These are phyloP conservation scores for Druceiella hillmani DNA, from an alignment of 2,888 invertebrate genomes.

Conservation along the genomic window DNA sequence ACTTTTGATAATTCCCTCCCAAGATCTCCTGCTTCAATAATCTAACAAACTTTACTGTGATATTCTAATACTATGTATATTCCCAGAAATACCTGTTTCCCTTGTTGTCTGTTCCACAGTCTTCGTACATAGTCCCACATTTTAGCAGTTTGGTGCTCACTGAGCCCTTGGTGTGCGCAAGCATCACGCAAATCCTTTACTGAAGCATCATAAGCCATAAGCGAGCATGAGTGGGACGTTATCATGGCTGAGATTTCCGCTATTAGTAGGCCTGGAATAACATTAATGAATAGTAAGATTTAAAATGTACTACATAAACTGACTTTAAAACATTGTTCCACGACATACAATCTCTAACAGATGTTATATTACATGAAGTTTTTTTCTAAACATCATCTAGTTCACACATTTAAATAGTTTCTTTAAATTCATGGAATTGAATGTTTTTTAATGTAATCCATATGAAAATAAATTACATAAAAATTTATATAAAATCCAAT, in stretches of 20 bases:
- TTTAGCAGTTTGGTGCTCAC: constrained; percentile 48
- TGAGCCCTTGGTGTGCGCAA: constrained; percentile 43
- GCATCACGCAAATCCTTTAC: constrained; percentile 48
- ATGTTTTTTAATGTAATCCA: no score
- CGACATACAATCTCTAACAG: neutral
- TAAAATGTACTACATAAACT: neutral
- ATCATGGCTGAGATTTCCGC: constrained; percentile 52
- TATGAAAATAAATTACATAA: no score
- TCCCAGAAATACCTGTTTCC: constrained; percentile 41
- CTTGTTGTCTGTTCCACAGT: constrained; percentile 49
- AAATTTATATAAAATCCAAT: no score
- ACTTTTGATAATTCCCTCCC: no score
- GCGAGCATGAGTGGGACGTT: constrained; percentile 44
- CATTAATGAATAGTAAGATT: constrained; percentile 1
- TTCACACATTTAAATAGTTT: no score
- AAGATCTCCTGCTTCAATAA: no score
- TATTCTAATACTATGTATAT: no score
- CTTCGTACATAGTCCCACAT: constrained; percentile 51
- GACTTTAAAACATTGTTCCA: neutral
- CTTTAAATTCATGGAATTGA: no score
- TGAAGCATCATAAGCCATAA: constrained; percentile 47
- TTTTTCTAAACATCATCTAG: no score
- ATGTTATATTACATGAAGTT: constrained; percentile 13
- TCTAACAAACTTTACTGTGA: constrained; percentile 20
- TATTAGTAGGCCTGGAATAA: constrained; percentile 40